Evolutionary conservation across 2,113 vertebrate genomes (phyloP), one percentile per base, ranked within the genome.

Genomic region (Gasterosteus aculeatus): DNA sequence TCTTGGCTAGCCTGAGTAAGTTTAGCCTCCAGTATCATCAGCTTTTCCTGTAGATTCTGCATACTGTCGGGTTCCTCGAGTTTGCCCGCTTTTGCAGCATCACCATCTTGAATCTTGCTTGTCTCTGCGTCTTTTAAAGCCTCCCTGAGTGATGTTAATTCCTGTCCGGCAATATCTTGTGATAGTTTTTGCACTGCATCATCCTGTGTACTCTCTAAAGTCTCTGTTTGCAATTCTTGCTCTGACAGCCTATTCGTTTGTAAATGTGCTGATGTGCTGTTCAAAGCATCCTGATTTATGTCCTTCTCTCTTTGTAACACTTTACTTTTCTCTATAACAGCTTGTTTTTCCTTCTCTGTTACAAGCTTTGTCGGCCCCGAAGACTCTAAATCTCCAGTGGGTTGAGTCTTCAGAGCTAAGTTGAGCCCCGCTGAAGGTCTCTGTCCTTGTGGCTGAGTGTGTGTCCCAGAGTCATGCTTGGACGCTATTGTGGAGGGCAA

Each of bases 1-100:
- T 98, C 96, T 75, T 93, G 86, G 12, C 86, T 95, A 81, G 96
- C 94, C 64, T 92, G 88, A 59, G 82, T 91, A 79, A 99, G 89
- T 80, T 96, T 94, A 54, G 92, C 80, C 82, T 97, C 95, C 29
- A 98, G 91, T 63, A 62, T 81, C 7, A 81, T 87, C n/a, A 98
- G 71, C 87, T 95, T 96, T 79, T 90, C 94, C 69, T 94, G 93
- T 66, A 98, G 91, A 0, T 73, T 85, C 0, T 88, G 77, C 16
- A 95, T 72, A 31, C 80, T 83, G 0, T 83, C n/a, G 0, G 82
- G 51, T 2, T 92, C 88, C 44, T 77, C 82, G 5, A 41, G 56
- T 62, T 69, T 64, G 61, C 29, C 85, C 56, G 41, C 47, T 75
- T 75, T 59, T 61, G 57, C 51, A 70, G 64, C 35, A 61, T 67